Percentiles rank a stretch among this genome's conserved stretches.
Conservation (phyloP, 2,113 vertebrate species). For the Canis aureus region DNA sequence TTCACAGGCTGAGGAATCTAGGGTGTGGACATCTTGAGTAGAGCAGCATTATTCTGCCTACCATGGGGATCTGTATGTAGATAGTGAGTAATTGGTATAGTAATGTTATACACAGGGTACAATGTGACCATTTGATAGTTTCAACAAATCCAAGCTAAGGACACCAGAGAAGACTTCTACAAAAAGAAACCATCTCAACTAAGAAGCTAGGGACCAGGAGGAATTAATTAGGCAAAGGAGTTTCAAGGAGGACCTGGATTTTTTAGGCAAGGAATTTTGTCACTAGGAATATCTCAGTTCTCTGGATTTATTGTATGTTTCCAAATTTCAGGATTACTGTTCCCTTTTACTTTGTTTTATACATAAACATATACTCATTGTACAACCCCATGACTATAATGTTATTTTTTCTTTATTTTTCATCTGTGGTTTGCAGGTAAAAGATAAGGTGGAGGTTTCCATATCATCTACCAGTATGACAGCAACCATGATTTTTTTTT, state of each 20-base stretch:
- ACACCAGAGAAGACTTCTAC: not conserved
- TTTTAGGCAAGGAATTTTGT: not conserved
- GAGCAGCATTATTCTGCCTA: not conserved
- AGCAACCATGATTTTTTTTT: not conserved
- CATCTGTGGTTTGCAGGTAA: not conserved
- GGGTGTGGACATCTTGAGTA: not conserved
- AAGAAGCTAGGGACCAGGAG: not conserved
- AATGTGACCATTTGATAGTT: not conserved
- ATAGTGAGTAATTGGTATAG: not conserved
- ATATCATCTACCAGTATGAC: not conserved
- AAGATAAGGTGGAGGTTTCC: not conserved
- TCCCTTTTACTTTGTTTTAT: not conserved
- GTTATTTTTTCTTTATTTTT: not conserved
- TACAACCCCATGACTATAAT: not conserved
- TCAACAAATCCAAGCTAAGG: not conserved
- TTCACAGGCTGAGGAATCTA: not conserved
- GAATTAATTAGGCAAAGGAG: not conserved
- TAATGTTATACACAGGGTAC: not conserved
- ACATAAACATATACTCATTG: not conserved
- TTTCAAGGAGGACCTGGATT: not conserved
- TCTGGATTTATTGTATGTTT: not conserved
- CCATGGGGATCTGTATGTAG: not conserved
- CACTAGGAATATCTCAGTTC: not conserved
- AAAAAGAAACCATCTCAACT: not conserved
- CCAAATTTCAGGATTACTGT: not conserved